Conservation (phyloP, 1,140 invertebrate species). For the Mizuhopecten yessoensis region DNA sequence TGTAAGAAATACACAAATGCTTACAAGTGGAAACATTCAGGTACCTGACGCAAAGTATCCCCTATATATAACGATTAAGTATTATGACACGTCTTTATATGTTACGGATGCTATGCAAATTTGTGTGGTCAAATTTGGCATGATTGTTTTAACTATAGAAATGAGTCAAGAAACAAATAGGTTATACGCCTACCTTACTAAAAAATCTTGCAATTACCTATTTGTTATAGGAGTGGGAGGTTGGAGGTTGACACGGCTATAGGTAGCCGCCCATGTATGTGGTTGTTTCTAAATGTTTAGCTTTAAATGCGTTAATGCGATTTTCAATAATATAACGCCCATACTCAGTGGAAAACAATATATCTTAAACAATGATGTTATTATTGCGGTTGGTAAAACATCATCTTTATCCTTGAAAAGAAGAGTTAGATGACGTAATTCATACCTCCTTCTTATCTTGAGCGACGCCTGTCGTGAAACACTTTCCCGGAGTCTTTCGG, state of each 20-base stretch:
- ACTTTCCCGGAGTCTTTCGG: constrained; percentile 61
- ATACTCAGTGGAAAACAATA: too few relatives aligned
- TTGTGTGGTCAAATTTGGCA: neutral
- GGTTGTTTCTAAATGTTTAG: too few relatives aligned
- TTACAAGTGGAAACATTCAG: neutral
- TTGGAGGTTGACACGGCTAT: neutral
- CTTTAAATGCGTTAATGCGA: too few relatives aligned
- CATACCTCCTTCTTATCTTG: constrained; percentile 66
- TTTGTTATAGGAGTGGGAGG: neutral
- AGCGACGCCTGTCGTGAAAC: constrained; percentile 70
- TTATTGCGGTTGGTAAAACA: too few relatives aligned
- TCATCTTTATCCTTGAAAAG: too few relatives aligned
- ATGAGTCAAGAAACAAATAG: constrained; percentile 18
- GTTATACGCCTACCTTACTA: neutral
- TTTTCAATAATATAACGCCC: too few relatives aligned
- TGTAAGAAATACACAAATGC: neutral
- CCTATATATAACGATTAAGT: neutral
- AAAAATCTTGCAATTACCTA: neutral
- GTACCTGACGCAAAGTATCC: neutral
- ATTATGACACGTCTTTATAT: neutral
- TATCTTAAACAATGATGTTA: too few relatives aligned
- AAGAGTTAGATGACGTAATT: too few relatives aligned
- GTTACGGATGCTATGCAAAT: neutral
- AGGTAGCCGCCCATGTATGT: neutral
- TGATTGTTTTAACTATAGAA: neutral